phyloP scores from a whole-genome alignment of 2,888 invertebrate species.

The Pyrochroa serraticornis region DNA sequence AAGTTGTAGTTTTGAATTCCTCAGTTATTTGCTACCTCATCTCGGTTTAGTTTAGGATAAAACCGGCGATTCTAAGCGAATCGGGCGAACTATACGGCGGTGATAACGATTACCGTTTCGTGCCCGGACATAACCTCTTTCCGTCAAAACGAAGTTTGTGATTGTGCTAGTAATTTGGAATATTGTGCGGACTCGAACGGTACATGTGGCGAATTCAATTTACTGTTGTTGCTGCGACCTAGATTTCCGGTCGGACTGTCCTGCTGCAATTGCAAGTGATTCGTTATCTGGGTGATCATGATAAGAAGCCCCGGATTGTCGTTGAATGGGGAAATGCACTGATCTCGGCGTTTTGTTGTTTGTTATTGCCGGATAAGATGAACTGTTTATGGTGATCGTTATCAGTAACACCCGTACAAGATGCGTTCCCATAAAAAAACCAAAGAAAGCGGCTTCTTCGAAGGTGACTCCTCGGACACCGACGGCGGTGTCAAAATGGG shows the following conservation, averaged over 20 bases:
- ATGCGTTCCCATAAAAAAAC: conserved; percentile 59
- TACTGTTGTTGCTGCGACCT: conserved; percentile 44
- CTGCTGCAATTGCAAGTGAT: not conserved
- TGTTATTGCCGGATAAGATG: too few species aligned
- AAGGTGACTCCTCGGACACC: conserved; percentile 72
- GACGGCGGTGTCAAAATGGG: conserved; percentile 62
- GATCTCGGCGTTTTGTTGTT: not conserved
- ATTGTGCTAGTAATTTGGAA: conserved; percentile 2
- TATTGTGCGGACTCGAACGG: conserved; percentile 19
- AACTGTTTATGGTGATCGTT: not conserved
- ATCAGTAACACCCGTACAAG: conserved; percentile 30
- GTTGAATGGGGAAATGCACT: too few species aligned
- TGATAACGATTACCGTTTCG: not conserved
- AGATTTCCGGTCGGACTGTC: conserved; percentile 32
- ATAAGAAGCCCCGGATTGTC: too few species aligned
- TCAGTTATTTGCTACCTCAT: conserved; percentile 29
- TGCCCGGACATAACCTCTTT: not conserved
- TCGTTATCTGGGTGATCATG: too few species aligned
- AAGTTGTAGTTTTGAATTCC: conserved; percentile 36
- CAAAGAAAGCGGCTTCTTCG: conserved; percentile 84
- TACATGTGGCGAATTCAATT: conserved; percentile 31
- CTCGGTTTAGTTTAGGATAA: conserved; percentile 4
- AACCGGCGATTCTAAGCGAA: not conserved
- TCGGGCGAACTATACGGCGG: too few species aligned
- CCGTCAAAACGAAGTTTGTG: conserved; percentile 2